Percentiles rank a stretch among this genome's conserved stretches.
These are phyloP conservation scores for Littorina saxatilis DNA, from an alignment of 1,140 invertebrate species.

Conservation along the genomic window DNA sequence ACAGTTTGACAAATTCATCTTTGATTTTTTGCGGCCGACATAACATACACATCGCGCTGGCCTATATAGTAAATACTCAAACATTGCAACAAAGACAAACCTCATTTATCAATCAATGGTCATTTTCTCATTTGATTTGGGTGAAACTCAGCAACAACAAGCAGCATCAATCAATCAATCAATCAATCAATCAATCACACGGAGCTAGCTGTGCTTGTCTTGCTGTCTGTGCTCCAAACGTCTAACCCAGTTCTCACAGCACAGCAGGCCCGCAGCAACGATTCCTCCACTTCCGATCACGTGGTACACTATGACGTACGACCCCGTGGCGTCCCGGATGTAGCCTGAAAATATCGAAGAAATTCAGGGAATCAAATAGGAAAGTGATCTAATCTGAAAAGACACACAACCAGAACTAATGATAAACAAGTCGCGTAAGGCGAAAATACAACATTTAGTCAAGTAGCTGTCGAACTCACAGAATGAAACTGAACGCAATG, in stretches of 20 bases:
- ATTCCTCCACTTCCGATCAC: slow-evolving; percentile 21
- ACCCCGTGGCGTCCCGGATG: slow-evolving; percentile 29
- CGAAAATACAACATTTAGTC: too few species aligned
- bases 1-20: too few species aligned
- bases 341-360: neutral
- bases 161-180: neutral
- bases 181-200: neutral
- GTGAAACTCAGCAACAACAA: neutral
- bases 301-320: slow-evolving; percentile 25
- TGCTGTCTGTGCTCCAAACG: neutral
- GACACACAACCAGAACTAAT: neutral
- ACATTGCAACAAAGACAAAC: too few species aligned
- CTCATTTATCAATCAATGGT: too few species aligned
- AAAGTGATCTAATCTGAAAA: neutral
- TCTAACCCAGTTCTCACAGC: slow-evolving; percentile 9
- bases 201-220: neutral
- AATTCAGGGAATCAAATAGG: neutral
- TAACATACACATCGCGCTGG: too few species aligned
- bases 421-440: too few species aligned
- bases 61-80: too few species aligned
- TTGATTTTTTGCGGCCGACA: too few species aligned
- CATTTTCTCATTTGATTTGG: neutral
- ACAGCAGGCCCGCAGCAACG: slow-evolving; percentile 5
- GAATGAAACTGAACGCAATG: too few species aligned
- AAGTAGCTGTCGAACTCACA: too few species aligned